Percentiles rank a stretch among this genome's conserved stretches.
phyloP scores from a whole-genome alignment of 2,797 vertebrate genomes.

The Chelidonichthys spinosus region DNA sequence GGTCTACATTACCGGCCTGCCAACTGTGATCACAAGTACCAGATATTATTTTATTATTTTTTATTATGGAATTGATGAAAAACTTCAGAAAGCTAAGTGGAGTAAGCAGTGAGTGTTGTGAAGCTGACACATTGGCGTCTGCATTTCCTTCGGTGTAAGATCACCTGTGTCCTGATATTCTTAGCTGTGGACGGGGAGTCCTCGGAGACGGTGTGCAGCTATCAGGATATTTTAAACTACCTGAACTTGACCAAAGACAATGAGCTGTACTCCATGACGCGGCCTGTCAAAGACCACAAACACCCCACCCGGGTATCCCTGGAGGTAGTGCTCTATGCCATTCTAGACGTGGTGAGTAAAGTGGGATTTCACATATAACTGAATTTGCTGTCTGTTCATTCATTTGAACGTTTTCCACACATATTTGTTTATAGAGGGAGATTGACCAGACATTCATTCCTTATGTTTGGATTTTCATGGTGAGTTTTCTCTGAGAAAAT shows the following conservation, averaged over 20 bases:
- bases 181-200: not conserved
- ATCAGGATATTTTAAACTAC: too few species aligned
- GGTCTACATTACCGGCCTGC: not conserved
- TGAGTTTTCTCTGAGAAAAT: constrained; percentile 19
- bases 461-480: constrained; percentile 45
- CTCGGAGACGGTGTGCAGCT: constrained; percentile 25
- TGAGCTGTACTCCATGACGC: constrained; percentile 61
- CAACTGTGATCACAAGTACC: constrained; percentile 1
- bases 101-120: too few species aligned
- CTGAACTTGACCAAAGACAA: constrained; percentile 26
- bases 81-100: not conserved
- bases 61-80: too few species aligned
- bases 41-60: not conserved
- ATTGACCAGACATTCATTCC: constrained; percentile 51
- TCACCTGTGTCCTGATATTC: constrained; percentile 13
- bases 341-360: constrained; percentile 74
- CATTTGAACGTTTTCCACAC: not conserved
- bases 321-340: constrained; percentile 65
- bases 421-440: constrained; percentile 46
- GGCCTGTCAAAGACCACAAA: constrained; percentile 72
- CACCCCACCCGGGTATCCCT: constrained; percentile 44
- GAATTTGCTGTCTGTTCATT: too few species aligned
- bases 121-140: too few species aligned
- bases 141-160: too few species aligned
- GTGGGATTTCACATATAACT: too few species aligned